Evolutionary conservation across 2,113 vertebrate species (phyloP), one percentile per base, ranked within the genome.

Genomic region (Agapornis roseicollis): DNA sequence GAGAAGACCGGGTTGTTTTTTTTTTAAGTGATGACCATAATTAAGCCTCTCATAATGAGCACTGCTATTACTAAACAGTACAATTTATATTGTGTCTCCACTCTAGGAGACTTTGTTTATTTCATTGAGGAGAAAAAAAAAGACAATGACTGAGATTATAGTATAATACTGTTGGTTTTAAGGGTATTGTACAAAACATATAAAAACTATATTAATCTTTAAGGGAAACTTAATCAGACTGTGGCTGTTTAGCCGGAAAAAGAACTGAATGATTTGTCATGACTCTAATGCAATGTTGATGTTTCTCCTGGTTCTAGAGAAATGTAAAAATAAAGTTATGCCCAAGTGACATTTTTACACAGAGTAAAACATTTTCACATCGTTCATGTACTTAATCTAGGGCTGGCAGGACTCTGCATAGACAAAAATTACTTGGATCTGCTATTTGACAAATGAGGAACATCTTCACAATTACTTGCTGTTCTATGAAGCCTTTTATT

Each of bases 1-100:
- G 96, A 96, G 64, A 96, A 96, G 83, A 93, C 80, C 6, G 5
- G 16, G 5, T 50, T 94, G 93, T 85, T 91, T 97, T 96, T 96
- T 96, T 88, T 64, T 69, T 97, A 98, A 98, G 96, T 97, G 53
- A 98, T 97, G 93, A 96, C 95, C 95, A 94, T 97, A 98, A 98
- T 98, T 98, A 98, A 94, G 80, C 53, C 77, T 78, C 96, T 97
- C 76, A 88, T 98, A 98, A 98, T 97, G 95, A 98, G 97, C 96
- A 96, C 70, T 97, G 85, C 71, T 96, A 91, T 96, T 98, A 97
- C 97, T 98, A 97, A 98, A 97, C 89, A 97, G 89, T 89, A 92
- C 85, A 96, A 97, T 98, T 97, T 97, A 96, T 97, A 96, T 90
- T 95, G 96, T 89, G 84, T 93, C 97, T 97, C 58, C 85, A 85